Conservation (phyloP, 2,888 invertebrate species). For the Cacoxenus indagator region DNA sequence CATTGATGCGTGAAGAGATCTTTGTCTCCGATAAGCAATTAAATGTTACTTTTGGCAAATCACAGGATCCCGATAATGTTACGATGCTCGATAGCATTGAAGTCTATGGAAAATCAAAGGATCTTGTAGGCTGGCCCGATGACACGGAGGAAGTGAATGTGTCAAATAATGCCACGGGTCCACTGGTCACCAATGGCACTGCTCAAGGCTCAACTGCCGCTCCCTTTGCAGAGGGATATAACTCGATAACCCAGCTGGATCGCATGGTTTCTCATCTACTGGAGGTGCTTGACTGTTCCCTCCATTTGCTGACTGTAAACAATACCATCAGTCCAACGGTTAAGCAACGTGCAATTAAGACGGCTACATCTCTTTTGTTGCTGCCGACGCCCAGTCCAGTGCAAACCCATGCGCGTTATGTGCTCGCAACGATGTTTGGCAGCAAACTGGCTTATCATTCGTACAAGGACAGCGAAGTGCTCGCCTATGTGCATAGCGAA, state of each 20-base stretch:
- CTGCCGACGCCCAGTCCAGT: constrained; percentile 80
- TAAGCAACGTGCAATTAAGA: constrained; percentile 75
- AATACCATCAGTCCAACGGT: constrained; percentile 73
- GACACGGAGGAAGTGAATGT: constrained; percentile 82
- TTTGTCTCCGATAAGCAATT: constrained; percentile 92
- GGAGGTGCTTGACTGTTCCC: constrained; percentile 82
- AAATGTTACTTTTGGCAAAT: constrained; percentile 85
- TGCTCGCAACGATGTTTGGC: constrained; percentile 84
- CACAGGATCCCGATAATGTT: constrained; percentile 88
- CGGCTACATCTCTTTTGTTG: constrained; percentile 74
- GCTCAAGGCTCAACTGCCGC: constrained; percentile 13
- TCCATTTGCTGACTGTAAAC: constrained; percentile 73
- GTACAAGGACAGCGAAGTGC: constrained; percentile 90
- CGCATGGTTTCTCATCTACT: constrained; percentile 78
- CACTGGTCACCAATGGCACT: constrained; percentile 45
- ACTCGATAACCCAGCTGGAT: constrained; percentile 69
- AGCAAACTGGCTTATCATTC: constrained; percentile 83
- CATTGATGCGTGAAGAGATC: constrained; percentile 93
- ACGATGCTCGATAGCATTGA: constrained; percentile 95
- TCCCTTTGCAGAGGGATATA: constrained; percentile 59
- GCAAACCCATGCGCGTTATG: constrained; percentile 84
- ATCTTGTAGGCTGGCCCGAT: constrained; percentile 97
- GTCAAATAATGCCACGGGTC: constrained; percentile 60
- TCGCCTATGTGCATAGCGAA: constrained; percentile 81
- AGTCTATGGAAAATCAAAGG: constrained; percentile 95